These are phyloP conservation scores for Cryptomyrus ogoouensis DNA, from an alignment of 2,113 vertebrate genomes.

Conservation along the genomic window DNA sequence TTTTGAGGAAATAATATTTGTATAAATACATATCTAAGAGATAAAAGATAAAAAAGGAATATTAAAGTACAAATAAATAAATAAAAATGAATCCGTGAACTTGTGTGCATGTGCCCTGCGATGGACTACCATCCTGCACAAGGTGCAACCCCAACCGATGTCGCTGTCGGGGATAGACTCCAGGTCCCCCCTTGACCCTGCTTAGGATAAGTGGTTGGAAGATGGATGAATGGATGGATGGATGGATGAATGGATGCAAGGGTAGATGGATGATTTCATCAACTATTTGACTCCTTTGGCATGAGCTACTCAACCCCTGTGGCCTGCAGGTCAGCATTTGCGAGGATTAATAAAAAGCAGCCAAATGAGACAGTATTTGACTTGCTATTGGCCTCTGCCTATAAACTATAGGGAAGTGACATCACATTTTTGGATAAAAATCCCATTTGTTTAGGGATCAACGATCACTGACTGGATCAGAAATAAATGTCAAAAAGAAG, in stretches of 20 bases:
- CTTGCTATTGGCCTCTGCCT: not conserved
- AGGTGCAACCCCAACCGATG: not conserved
- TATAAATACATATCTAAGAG: not conserved
- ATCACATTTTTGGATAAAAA: constrained; percentile 7
- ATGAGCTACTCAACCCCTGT: not conserved
- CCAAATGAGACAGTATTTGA: not conserved
- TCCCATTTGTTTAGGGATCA: constrained; percentile 4
- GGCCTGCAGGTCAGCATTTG: not conserved
- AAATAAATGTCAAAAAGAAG: not conserved
- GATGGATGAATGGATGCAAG: not conserved
- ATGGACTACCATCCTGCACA: not conserved
- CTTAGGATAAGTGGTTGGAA: not conserved
- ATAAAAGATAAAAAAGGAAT: not conserved
- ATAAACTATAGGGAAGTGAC: not conserved
- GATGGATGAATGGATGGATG: not conserved
- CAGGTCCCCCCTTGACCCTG: not conserved
- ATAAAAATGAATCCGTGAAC: not conserved
- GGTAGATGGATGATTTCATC: not conserved
- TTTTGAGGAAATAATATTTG: not conserved
- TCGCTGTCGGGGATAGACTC: not conserved
- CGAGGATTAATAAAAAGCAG: not conserved
- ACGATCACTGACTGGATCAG: not conserved
- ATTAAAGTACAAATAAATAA: not conserved
- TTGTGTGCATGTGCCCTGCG: not conserved
- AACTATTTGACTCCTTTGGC: not conserved